A percentile compares a stretch with the other conserved stretches of the same genome.
Evolutionary conservation across 2,113 vertebrate genomes (phyloP).

Genomic region (Triplophysa siluroides): DNA sequence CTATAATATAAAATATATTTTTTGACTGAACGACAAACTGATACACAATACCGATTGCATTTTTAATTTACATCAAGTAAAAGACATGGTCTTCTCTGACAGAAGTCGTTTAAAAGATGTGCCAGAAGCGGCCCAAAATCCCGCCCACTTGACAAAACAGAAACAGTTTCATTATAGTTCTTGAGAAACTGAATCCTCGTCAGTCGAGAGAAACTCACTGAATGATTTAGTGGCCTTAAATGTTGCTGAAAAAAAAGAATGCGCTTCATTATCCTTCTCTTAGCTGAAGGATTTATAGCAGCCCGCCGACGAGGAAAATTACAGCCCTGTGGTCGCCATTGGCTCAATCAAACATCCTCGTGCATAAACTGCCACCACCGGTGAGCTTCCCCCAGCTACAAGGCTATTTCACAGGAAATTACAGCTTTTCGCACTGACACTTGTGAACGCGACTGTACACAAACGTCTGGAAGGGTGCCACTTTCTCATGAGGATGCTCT

Average conservation of each 20-base stretch:
- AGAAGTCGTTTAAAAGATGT: neutral
- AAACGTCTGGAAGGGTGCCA: slow-evolving; percentile 29
- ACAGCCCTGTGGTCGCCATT: slow-evolving; percentile 27
- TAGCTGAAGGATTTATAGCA: slow-evolving; percentile 30
- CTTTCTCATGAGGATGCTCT: slow-evolving; percentile 22
- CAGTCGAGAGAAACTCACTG: slow-evolving; percentile 16
- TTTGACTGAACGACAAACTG: no score
- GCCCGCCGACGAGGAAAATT: slow-evolving; percentile 30
- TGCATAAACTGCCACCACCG: slow-evolving; percentile 29
- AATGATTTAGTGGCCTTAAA: slow-evolving; percentile 39
- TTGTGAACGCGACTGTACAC: neutral
- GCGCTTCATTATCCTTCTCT: slow-evolving; percentile 17
- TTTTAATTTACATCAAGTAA: neutral
- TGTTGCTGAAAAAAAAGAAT: slow-evolving; percentile 35
- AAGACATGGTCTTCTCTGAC: neutral
- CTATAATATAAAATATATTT: no score
- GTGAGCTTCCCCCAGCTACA: neutral
- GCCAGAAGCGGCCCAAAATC: neutral
- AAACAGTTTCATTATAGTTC: neutral
- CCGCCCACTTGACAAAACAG: neutral
- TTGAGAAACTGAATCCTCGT: neutral
- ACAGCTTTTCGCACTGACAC: slow-evolving; percentile 5
- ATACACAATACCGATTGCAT: no score
- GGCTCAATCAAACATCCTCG: slow-evolving; percentile 27
- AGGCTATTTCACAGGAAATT: slow-evolving; percentile 16